Evolutionary conservation across 2,797 vertebrate genomes (phyloP).

Genomic region (Brachymystax lenok): DNA sequence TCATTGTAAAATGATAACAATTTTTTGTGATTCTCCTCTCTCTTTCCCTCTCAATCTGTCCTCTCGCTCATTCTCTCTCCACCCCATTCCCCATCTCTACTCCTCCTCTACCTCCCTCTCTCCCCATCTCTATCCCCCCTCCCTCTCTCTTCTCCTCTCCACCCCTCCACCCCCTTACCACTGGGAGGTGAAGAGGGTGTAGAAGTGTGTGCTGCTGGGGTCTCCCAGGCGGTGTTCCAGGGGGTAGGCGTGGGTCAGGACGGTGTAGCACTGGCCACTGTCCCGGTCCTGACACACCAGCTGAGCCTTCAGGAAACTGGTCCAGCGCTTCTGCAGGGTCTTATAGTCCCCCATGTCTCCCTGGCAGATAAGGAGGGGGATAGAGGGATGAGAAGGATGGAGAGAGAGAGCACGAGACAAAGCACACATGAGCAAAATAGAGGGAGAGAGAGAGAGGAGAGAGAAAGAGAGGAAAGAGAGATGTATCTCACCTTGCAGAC

Average conservation of each 20-base stretch:
- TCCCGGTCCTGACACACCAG: conserved; percentile 48
- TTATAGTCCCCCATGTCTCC: neutral
- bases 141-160: neutral
- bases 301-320: conserved; percentile 67
- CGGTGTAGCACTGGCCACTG: neutral
- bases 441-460: neutral
- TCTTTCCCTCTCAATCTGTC: neutral
- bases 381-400: neutral
- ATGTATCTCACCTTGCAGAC: conserved; percentile 38
- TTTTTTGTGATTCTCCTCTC: too few species aligned
- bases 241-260: conserved; percentile 49
- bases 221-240: conserved; percentile 38
- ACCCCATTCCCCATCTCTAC: neutral
- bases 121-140: neutral
- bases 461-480: neutral
- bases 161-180: conserved; percentile 26
- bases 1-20: too few species aligned
- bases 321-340: conserved; percentile 65
- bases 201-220: conserved; percentile 49
- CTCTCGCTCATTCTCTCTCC: neutral
- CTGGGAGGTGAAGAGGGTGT: conserved; percentile 63
- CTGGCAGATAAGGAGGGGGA: neutral
- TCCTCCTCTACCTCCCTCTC: neutral
- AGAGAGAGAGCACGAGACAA: too few species aligned
- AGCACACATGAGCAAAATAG: neutral